Base-by-base conservation (phyloP, 2,113 vertebrate species). In the Melanotaenia duboulayi region DNA sequence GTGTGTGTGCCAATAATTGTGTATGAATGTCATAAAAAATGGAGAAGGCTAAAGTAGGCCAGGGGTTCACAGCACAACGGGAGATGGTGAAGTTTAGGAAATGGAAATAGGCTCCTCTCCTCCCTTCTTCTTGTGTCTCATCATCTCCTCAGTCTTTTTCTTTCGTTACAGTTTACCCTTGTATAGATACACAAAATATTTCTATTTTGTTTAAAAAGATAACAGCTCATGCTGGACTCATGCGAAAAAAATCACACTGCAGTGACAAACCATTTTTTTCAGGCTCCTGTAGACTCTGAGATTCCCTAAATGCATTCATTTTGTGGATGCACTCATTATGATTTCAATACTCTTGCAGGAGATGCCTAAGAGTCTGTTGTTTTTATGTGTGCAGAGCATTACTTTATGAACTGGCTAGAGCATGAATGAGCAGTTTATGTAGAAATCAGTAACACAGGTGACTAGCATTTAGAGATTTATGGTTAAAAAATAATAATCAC, bases 21-120 rank as follows among this genome's bases (percentile, higher is more conserved):
- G 59, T 54, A 59, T 62, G 63, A 55, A 39, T 67, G 35, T 85
- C 78, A 91, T 91, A 44, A 92, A 90, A 91, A 77, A 90, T 92
- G 74, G 25, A 92, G 56, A 28, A 76, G 65, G 69, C 40, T 72
- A 77, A 89, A 90, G 86, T 88, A 86, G 89, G 87, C 58, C 86
- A 86, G 66, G 37, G 55, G 82, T 84, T 88, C 64, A 73, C 74
- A 50, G 67, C 80, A 55, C 57, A 66, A 63, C 61, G 42, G 55
- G 60, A 65, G 64, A 48, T 64, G 11, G 40, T 74, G 24, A 42
- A 44, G 63, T 58, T 28, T 68, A 70, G 60, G 63, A 76, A 65
- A 16, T 46, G n/a, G 3, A n/a, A 51, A 54, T 8, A 58, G 59
- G 62, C 46, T 19, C 35, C 55, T 71, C 59, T 19, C 24, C 23